Base-by-base conservation (phyloP, 2,888 invertebrate species). In the Eilema depressum region DNA sequence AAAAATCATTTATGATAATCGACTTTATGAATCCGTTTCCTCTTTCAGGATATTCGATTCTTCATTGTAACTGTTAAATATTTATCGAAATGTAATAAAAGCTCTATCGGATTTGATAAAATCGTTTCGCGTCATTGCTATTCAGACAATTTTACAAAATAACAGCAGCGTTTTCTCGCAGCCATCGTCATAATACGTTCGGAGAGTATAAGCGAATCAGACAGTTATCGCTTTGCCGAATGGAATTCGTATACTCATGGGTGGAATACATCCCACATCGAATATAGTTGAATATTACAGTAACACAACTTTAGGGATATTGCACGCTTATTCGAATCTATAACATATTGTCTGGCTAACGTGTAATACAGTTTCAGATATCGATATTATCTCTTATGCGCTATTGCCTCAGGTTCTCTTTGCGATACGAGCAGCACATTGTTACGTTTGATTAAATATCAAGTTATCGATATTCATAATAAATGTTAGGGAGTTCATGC, bases 191-290 rank as follows among this genome's bases (percentile, higher is more conserved):
- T 77, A 81, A 80, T 77, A 75, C 76, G 72, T 60, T 69, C 73
- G 73, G 71, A 74, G 78, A 75, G 78, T 81, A 70, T 72, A 84
- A 80, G 78, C 79, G 80, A 75, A 81, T 78, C 81, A 79, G 81
- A 84, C 83, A 85, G 84, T 82, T 83, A 86, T 83, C 80, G 74
- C 71, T 75, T 77, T 77, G 78, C 75, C 79, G 73, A 81, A 80
- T 80, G 78, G 77, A 82, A 82, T 85, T 79, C 83, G 82, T 85
- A 80, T 81, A 74, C 77, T 78, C 80, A 77, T 73, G 80, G 80
- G 78, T 75, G 78, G 78, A 84, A 81, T 82, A 80, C 78, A 77
- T 78, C 82, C 77, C 78, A 53, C 53, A 75, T 80, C 81, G 78
- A 78, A 74, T 76, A 75, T 69, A 76, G 73, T 76, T 70, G 73